These are phyloP conservation scores for Eunapius fragilis DNA, from an alignment of 37 sponge, comb jelly and placozoan genomes.

Conservation along the genomic window DNA sequence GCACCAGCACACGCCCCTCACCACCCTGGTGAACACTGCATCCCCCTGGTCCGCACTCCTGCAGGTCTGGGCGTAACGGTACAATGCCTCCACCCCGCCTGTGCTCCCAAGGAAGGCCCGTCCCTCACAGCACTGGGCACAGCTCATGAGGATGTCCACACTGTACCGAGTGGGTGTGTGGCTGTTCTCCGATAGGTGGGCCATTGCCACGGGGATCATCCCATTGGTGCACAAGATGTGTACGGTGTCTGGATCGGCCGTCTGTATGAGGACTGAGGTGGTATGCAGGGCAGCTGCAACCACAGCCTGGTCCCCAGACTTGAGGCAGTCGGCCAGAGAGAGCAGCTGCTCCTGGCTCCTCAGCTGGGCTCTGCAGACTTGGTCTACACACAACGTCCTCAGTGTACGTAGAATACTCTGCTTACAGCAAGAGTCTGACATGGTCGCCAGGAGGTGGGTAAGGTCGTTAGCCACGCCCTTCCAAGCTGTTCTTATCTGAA, in stretches of 20 bases:
- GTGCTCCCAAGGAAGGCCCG: slow-evolving; percentile 42
- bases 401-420: slow-evolving; percentile 42
- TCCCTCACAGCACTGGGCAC: slow-evolving; percentile 38
- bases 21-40: neutral
- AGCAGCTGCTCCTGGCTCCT: slow-evolving; percentile 6
- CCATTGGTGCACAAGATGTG: slow-evolving; percentile 17
- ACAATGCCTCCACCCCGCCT: slow-evolving; percentile 57
- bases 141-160: slow-evolving; percentile 10
- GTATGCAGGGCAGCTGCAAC: slow-evolving; percentile 23
- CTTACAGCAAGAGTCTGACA: slow-evolving; percentile 24
- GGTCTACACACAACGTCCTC: slow-evolving; percentile 2
- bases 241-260: slow-evolving; percentile 18
- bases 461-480: slow-evolving; percentile 13
- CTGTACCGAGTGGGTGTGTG: neutral
- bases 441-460: neutral
- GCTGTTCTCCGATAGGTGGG: neutral
- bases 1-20: slow-evolving; percentile 27
- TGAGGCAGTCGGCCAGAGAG: slow-evolving; percentile 26
- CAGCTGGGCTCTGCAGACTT: slow-evolving; percentile 30
- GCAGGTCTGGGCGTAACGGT: slow-evolving; percentile 2
- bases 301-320: slow-evolving; percentile 7
- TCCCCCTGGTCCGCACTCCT: neutral
- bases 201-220: slow-evolving; percentile 17
- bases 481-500: neutral
- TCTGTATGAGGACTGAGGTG: neutral